phyloP scores from a whole-genome alignment of 2,113 vertebrate genomes.

The Chiloscyllium plagiosum region DNA sequence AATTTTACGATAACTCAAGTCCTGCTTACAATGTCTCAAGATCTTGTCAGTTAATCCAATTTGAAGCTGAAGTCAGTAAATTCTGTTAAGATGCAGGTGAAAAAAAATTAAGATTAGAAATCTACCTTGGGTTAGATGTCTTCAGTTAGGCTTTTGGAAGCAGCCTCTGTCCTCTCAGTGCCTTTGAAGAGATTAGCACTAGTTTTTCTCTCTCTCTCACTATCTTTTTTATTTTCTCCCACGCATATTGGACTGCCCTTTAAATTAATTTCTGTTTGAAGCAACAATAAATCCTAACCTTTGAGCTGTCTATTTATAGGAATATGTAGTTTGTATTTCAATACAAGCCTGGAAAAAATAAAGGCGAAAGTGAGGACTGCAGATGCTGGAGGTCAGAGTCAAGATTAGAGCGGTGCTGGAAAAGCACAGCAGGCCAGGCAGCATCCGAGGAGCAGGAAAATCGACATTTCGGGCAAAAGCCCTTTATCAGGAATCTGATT shows the following conservation, averaged over 20 bases:
- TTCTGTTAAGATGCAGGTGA: not conserved
- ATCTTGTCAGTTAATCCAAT: not conserved
- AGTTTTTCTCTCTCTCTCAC: not conserved
- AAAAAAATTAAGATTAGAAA: not conserved
- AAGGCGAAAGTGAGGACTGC: not conserved
- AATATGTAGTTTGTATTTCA: not conserved
- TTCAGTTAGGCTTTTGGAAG: not conserved
- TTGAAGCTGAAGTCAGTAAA: not conserved
- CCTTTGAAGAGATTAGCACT: not conserved
- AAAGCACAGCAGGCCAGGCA: too few relatives aligned
- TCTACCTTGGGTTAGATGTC: not conserved
- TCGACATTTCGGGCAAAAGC: too few relatives aligned
- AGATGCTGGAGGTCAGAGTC: too few relatives aligned
- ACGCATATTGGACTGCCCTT: not conserved
- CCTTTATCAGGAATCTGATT: too few relatives aligned
- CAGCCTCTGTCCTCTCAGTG: not conserved
- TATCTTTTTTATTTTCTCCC: not conserved
- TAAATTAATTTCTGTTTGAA: not conserved
- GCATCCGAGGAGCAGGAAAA: too few relatives aligned
- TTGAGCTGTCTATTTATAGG: slow-evolving; percentile 13
- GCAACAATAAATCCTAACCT: slow-evolving; percentile 14
- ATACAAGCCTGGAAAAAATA: not conserved
- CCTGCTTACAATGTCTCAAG: not conserved
- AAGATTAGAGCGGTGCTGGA: too few relatives aligned
- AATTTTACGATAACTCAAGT: not conserved